A percentile compares a stretch with the other conserved stretches of the same genome.
Evolutionary conservation across 2,888 invertebrate species (phyloP).

Genomic region (Steromphala cineraria): DNA sequence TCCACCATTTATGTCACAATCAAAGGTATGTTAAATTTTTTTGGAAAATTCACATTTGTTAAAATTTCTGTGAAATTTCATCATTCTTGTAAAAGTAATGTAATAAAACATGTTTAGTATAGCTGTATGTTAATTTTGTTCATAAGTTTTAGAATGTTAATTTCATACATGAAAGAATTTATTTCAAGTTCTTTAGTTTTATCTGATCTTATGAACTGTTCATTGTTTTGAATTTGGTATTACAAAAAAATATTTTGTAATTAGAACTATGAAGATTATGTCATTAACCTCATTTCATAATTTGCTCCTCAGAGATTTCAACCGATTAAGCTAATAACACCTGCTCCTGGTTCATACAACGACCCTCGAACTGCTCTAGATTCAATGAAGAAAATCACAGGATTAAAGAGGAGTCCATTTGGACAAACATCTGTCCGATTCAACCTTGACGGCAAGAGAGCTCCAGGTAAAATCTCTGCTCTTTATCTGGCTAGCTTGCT

Average conservation of each 20-base stretch:
- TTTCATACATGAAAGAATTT: too few species aligned
- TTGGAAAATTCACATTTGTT: neutral
- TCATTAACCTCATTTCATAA: neutral
- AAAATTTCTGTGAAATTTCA: too few species aligned
- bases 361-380: constrained; percentile 73
- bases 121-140: too few species aligned
- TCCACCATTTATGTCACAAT: constrained; percentile 74
- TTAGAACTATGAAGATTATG: too few species aligned
- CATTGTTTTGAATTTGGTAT: too few species aligned
- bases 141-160: too few species aligned
- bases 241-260: too few species aligned
- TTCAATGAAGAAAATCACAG: constrained; percentile 65
- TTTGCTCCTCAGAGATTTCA: constrained; percentile 65
- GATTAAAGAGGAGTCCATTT: constrained; percentile 74
- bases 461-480: constrained; percentile 62
- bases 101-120: too few species aligned
- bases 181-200: too few species aligned
- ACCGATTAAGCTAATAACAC: constrained; percentile 55
- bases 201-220: too few species aligned
- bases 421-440: constrained; percentile 74
- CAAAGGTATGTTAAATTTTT: constrained; percentile 63
- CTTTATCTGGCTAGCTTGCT: too few species aligned
- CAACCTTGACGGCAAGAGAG: constrained; percentile 50
- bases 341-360: constrained; percentile 74
- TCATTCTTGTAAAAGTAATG: too few species aligned